Percentiles rank a stretch among this genome's conserved stretches.
Conservation (phyloP, 2,797 vertebrate species). For the Notolepis coatsorum region DNA sequence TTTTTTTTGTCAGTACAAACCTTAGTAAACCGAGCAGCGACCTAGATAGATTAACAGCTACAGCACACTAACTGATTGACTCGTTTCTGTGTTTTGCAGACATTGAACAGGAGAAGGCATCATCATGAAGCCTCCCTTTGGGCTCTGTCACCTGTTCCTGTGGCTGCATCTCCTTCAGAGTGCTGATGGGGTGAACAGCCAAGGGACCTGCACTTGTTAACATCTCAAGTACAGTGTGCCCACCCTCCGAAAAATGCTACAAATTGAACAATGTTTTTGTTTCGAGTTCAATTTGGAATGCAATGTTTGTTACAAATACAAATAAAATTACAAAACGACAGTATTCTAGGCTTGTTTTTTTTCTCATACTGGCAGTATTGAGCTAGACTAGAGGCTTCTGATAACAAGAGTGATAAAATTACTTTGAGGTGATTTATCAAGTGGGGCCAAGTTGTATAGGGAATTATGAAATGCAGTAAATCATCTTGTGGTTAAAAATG, state of each 20-base stretch:
- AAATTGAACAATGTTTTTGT: slow-evolving; percentile 85
- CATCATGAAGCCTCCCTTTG: slow-evolving; percentile 81
- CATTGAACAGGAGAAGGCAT: slow-evolving; percentile 94
- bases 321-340: slow-evolving; percentile 91
- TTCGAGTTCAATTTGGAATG: slow-evolving; percentile 91
- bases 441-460: too few species aligned
- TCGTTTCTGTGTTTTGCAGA: slow-evolving; percentile 69
- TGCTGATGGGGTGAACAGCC: slow-evolving; percentile 73
- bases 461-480: too few species aligned
- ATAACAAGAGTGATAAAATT: too few species aligned
- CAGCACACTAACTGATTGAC: too few species aligned
- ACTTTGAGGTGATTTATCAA: too few species aligned
- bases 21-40: neutral
- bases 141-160: slow-evolving; percentile 54
- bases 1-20: neutral
- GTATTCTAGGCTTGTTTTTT: too few species aligned
- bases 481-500: too few species aligned
- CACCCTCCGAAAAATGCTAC: slow-evolving; percentile 83
- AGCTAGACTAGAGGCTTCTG: too few species aligned
- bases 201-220: slow-evolving; percentile 71
- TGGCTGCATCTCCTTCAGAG: slow-evolving; percentile 14
- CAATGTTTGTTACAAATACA: slow-evolving; percentile 91
- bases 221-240: slow-evolving; percentile 69
- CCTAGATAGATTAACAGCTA: too few species aligned
- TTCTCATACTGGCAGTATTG: too few species aligned